These are phyloP conservation scores for Cricetomys ansorgei DNA, from an alignment of 2,113 vertebrate species.

Conservation along the genomic window DNA sequence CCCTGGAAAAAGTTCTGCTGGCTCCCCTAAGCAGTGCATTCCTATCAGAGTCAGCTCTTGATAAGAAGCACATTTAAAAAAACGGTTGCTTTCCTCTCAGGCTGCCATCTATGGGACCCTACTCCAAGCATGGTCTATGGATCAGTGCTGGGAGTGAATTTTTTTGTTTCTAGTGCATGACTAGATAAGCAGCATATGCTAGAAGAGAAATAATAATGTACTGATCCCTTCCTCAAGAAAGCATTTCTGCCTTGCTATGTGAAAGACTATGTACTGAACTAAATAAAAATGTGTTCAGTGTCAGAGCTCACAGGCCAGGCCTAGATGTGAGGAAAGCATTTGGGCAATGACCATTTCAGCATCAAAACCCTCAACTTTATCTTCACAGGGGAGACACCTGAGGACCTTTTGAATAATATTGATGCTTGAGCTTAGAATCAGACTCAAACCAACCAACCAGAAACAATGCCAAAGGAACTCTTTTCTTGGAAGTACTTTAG, in stretches of 20 bases:
- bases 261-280: neutral
- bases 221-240: neutral
- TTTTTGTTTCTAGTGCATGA: neutral
- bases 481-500: neutral
- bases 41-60: neutral
- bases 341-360: neutral
- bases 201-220: slow-evolving; percentile 25
- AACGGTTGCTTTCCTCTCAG: neutral
- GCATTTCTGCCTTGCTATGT: neutral
- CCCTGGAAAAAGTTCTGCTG: neutral
- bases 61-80: neutral
- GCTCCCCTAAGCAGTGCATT: neutral
- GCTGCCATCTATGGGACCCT: neutral
- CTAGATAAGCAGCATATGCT: neutral
- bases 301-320: neutral
- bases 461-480: neutral
- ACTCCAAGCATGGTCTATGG: neutral
- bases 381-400: neutral
- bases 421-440: neutral
- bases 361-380: neutral
- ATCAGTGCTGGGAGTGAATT: neutral
- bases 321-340: neutral
- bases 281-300: neutral
- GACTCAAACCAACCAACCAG: neutral
- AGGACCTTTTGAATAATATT: slow-evolving; percentile 16